A percentile compares a stretch with the other conserved stretches of the same genome.
Conservation (phyloP, 2,113 vertebrate genomes). For the Geococcyx californianus region DNA sequence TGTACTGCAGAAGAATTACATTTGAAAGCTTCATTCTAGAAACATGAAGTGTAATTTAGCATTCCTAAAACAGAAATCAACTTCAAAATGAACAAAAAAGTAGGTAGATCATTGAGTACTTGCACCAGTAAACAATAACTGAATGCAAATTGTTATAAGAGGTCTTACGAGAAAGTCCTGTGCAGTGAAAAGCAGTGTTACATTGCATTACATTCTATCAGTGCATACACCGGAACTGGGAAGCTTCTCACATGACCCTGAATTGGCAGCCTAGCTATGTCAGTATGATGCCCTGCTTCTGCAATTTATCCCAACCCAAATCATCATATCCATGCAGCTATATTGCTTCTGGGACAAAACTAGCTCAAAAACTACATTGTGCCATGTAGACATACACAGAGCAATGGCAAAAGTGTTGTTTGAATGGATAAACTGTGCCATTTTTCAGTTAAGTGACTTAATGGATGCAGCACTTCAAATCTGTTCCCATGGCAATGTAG, state of each 20-base stretch:
- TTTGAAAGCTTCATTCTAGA: neutral
- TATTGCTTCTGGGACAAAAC: neutral
- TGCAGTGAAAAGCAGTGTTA: neutral
- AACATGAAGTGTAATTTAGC: neutral
- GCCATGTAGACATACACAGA: neutral
- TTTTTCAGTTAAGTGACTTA: constrained; percentile 51
- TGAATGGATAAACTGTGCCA: constrained; percentile 27
- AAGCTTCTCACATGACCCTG: neutral
- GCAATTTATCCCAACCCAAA: neutral
- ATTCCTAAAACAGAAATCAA: neutral
- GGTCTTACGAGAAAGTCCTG: neutral
- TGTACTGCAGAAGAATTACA: neutral
- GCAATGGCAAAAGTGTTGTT: neutral
- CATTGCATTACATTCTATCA: neutral
- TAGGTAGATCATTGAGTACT: neutral
- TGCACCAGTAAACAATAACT: neutral
- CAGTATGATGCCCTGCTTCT: neutral
- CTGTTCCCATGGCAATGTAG: constrained; percentile 67
- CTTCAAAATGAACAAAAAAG: neutral
- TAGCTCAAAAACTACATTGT: neutral
- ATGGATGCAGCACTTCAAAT: constrained; percentile 60
- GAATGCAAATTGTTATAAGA: neutral
- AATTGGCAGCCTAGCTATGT: neutral
- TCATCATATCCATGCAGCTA: neutral
- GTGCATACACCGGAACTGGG: neutral